phyloP scores from a whole-genome alignment of 1,140 invertebrate genomes.

The Zaprionus vittiger region DNA sequence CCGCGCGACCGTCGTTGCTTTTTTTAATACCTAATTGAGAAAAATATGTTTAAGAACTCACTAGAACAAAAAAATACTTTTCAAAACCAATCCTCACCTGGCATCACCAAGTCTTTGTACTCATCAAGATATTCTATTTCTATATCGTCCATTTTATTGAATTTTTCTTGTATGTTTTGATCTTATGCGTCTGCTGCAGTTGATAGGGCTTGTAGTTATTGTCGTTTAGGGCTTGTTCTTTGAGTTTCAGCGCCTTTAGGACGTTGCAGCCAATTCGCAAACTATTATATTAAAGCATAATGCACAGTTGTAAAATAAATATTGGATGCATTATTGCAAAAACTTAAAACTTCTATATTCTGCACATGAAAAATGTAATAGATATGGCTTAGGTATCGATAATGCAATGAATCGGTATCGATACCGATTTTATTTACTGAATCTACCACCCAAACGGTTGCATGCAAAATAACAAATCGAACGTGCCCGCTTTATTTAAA shows the following conservation, averaged over 20 bases:
- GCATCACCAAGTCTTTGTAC: constrained; percentile 71
- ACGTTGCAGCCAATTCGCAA: neutral
- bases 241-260: constrained; percentile 12
- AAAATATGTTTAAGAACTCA: neutral
- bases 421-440: neutral
- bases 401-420: neutral
- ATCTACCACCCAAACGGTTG: neutral
- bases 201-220: neutral
- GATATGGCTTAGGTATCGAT: constrained; percentile 22
- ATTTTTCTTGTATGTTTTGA: constrained; percentile 20
- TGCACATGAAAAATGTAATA: constrained; percentile 22
- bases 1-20: constrained; percentile 26
- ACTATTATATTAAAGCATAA: neutral
- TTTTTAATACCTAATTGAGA: constrained; percentile 47
- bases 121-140: constrained; percentile 74
- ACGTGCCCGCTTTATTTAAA: neutral
- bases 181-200: constrained; percentile 11
- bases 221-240: neutral
- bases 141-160: constrained; percentile 66
- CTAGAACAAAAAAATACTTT: neutral
- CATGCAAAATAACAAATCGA: neutral
- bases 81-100: constrained; percentile 36
- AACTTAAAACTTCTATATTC: constrained; percentile 8
- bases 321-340: neutral
- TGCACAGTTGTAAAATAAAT: neutral